Evolutionary conservation across 2,113 vertebrate species (phyloP).

Genomic region (Semicossyphus pulcher): DNA sequence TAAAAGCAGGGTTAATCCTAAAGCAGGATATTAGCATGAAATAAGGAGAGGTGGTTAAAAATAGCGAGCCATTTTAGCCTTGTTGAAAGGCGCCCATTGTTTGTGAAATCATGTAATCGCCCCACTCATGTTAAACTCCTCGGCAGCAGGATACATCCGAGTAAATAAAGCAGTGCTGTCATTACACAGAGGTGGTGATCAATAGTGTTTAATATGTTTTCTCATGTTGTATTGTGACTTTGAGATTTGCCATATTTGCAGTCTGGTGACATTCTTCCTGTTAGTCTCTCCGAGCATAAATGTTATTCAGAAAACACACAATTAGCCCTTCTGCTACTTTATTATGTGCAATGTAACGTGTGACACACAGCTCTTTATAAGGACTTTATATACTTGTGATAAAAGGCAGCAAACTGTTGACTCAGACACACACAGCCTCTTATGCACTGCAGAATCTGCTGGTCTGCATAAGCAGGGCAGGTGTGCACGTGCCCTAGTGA

Average conservation of each 20-base stretch:
- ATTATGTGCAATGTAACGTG: neutral
- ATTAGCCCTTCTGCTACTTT: rapidly evolving
- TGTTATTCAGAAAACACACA: neutral
- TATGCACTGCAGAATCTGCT: neutral
- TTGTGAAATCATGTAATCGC: conserved; percentile 47
- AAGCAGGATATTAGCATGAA: conserved; percentile 60
- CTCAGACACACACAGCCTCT: neutral
- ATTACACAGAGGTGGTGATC: neutral
- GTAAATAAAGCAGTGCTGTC: neutral
- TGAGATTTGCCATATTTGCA: neutral
- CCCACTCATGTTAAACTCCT: conserved; percentile 34
- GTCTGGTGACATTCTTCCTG: neutral
- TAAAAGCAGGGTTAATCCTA: conserved; percentile 72
- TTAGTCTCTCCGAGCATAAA: neutral
- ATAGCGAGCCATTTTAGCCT: conserved; percentile 60
- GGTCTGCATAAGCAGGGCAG: conserved; percentile 11
- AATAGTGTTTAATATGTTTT: neutral
- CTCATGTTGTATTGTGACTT: neutral
- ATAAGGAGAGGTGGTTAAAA: conserved; percentile 71
- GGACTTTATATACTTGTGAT: neutral
- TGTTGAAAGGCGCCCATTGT: conserved; percentile 73
- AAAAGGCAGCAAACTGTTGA: neutral
- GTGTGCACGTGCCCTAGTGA: conserved; percentile 50
- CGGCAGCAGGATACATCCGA: neutral
- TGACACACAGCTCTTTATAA: neutral